Evolutionary conservation across 2,113 vertebrate species (phyloP), one percentile per base, ranked within the genome.

Genomic region (Amia ocellicauda): DNA sequence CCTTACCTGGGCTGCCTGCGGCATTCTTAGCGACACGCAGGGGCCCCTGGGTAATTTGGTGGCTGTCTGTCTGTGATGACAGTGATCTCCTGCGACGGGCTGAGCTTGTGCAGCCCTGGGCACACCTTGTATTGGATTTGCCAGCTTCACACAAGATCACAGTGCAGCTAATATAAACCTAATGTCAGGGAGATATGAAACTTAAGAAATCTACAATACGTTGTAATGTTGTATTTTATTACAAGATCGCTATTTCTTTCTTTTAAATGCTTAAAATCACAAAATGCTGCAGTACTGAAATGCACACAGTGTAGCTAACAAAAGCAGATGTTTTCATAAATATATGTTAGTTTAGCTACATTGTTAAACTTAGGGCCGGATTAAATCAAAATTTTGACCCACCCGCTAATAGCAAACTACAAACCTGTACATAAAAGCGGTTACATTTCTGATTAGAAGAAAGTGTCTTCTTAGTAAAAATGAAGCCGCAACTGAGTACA

Each of bases 21-120:
- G 41, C 49, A 22, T 72, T 67, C 28, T 62, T 72, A 60, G 11
- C 72, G 11, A 89, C 19, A 5, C 75, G 74, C 64, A 90, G 36
- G 9, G 86, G 84, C 28, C 88, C 86, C 79, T 90, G 88, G 72
- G 87, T 89, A 59, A 90, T 56, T 2, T 78, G 73, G 72, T 89
- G 86, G 7, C 9, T 55, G 11, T 41, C n/a, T 3, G 67, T 84
- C 75, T 89, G 69, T 7, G 77, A 62, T 16, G 16, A 13, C 0
- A 53, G 68, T 1, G 80, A 78, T 69, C 85, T 81, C 70, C 55
- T 85, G 3, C 65, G 79, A 53, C 78, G 60, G 10, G 54, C 19
- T 70, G 62, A 58, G 47, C 66, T 26, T 23, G 62, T 5, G 70
- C 86, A 87, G 28, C 85, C 84, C 52, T 28, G 9, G 0, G 77